Conservation (phyloP, 2,888 invertebrate genomes). For the Melipona beecheii region DNA sequence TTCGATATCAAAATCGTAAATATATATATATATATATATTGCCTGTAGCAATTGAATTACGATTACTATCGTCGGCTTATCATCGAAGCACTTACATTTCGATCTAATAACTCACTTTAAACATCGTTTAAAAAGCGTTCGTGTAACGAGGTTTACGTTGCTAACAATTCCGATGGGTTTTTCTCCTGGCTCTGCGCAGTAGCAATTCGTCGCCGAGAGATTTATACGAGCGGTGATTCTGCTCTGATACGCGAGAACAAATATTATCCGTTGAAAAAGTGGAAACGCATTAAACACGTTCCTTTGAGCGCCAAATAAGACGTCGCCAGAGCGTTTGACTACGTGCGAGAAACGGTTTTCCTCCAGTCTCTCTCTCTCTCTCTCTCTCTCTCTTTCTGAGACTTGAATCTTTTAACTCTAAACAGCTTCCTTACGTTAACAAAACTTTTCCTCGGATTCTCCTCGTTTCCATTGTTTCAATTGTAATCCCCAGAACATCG, state of each 20-base stretch:
- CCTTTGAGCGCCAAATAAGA: not conserved
- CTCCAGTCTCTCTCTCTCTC: not conserved
- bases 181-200: not conserved
- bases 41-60: too few relatives aligned
- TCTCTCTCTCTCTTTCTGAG: too few relatives aligned
- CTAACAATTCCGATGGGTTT: not conserved
- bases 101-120: too few relatives aligned
- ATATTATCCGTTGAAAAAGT: not conserved
- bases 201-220: not conserved
- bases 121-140: too few relatives aligned
- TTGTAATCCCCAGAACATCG: conserved; percentile 1
- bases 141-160: not conserved
- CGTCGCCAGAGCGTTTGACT: not conserved
- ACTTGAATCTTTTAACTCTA: not conserved
- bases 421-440: not conserved
- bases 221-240: not conserved
- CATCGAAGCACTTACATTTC: too few relatives aligned
- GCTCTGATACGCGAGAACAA: not conserved
- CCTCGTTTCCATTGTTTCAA: not conserved
- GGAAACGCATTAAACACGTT: not conserved
- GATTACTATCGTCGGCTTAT: too few relatives aligned
- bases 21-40: too few relatives aligned
- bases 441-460: not conserved
- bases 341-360: not conserved
- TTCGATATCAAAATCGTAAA: too few relatives aligned